Evolutionary conservation across 2,113 vertebrate genomes (phyloP), one percentile per base, ranked within the genome.

Genomic region (Mormyrus lacerda): DNA sequence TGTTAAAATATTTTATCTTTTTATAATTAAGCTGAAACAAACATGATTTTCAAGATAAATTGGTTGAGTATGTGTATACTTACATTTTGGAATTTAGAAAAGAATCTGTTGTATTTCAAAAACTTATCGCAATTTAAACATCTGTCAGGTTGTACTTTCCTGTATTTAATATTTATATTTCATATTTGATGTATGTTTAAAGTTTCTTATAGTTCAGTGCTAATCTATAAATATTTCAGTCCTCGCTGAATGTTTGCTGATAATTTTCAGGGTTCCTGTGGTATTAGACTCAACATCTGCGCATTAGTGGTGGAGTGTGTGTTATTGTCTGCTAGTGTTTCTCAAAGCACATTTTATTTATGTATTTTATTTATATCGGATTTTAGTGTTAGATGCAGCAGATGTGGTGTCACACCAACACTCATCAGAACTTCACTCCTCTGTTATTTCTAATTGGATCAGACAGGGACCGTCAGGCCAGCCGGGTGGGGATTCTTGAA

Each of bases 161-260:
- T 69, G 61, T 69, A 31, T 69, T 69, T 79, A 79, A 79, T 79
- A 79, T 79, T 79, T 79, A 79, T 79, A 79, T 79, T 42, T 35
- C 13, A 79, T 79, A 42, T 79, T 79, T 79, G 73, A 17, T 17
- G 17, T 42, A 19, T 79, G 35, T 79, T 35, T 79, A 39, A 17
- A 79, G 35, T 42, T 79, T 79, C 73, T 79, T 79, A 39, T 76
- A 79, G 73, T 39, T 79, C 73, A 79, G 73, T 39, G 15, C 35
- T 79, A 79, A 79, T 79, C 73, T 79, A 79, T 42, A 79, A 79
- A 79, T 79, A 79, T 42, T 79, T 35, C 73, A 79, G 13, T 42
- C 15, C 35, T 42, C 35, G 17, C 73, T 42, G 73, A 79, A 42
- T 19, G 73, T 79, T 79, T 42, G 9, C 73, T 79, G 73, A 79